These are phyloP conservation scores for Ceratina calcarata DNA, from an alignment of 1,140 invertebrate genomes.

Conservation along the genomic window DNA sequence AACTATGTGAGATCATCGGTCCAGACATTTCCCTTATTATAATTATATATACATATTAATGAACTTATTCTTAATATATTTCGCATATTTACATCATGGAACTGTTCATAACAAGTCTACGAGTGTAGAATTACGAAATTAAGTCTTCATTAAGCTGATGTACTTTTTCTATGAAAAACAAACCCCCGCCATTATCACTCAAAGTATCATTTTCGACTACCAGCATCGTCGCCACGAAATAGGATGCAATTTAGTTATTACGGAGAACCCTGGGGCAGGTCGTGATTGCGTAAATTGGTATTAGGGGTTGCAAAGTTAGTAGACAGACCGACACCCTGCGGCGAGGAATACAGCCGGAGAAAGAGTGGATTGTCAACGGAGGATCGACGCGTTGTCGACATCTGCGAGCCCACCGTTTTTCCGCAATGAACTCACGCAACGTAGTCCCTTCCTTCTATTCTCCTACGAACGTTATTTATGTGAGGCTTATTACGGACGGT, in stretches of 20 bases:
- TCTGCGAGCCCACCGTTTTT: conserved; percentile 57
- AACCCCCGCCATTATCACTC: too few species aligned
- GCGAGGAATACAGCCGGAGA: conserved; percentile 42
- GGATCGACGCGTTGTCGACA: conserved; percentile 52
- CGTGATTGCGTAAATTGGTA: conserved; percentile 49
- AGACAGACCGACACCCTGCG: conserved; percentile 33
- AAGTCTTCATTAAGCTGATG: too few species aligned
- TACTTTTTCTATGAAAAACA: too few species aligned
- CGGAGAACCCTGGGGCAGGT: conserved; percentile 20
- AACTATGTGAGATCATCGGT: too few species aligned
- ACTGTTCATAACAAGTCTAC: too few species aligned
- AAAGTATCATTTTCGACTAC: neutral
- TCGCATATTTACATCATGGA: too few species aligned
- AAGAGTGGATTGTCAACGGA: conserved; percentile 33
- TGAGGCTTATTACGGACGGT: neutral
- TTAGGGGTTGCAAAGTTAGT: neutral
- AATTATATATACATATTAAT: too few species aligned
- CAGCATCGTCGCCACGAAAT: neutral
- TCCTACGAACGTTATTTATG: conserved; percentile 14
- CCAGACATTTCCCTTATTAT: too few species aligned
- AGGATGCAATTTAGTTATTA: conserved; percentile 51
- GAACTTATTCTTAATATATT: too few species aligned
- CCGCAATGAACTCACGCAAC: conserved; percentile 50
- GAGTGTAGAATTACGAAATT: too few species aligned
- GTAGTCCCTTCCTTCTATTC: conserved; percentile 16